Conservation (phyloP, 2,113 vertebrate species). For the Craseonycteris thonglongyai region DNA sequence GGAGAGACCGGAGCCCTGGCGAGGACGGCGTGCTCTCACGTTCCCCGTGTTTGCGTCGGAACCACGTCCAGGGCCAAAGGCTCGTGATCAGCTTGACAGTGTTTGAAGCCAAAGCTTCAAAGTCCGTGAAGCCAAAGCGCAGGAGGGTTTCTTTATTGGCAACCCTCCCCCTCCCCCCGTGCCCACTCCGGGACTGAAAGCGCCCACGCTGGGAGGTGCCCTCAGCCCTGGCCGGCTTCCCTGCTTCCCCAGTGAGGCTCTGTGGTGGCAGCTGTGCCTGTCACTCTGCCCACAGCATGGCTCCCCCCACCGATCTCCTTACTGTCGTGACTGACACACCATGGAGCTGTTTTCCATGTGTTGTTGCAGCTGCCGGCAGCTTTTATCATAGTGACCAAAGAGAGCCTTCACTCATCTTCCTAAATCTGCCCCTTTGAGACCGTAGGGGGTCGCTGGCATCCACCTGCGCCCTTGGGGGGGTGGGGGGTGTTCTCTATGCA, state of each 20-base stretch:
- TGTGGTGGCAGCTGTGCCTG: not conserved
- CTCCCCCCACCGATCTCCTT: not conserved
- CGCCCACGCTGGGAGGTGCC: accelerated
- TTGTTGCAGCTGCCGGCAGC: not conserved
- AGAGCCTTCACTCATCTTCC: accelerated
- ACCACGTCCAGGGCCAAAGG: not conserved
- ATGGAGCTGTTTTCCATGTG: accelerated
- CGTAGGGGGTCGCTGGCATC: not conserved
- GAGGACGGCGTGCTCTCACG: accelerated
- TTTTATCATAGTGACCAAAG: not conserved
- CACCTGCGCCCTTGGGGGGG: not conserved
- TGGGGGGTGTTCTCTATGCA: not conserved
- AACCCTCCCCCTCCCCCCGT: accelerated
- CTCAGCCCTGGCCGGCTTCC: accelerated
- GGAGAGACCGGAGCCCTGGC: not conserved
- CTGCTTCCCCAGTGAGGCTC: accelerated
- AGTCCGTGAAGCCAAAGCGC: not conserved
- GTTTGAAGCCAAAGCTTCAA: not conserved
- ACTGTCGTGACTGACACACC: not conserved
- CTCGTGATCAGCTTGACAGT: not conserved
- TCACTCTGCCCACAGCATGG: not conserved
- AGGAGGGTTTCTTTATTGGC: not conserved
- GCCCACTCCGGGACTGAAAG: not conserved
- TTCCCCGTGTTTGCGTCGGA: accelerated
- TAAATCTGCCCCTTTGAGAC: not conserved